Evolutionary conservation across 2,113 vertebrate genomes (phyloP).

Genomic region (Sander lucioperca): DNA sequence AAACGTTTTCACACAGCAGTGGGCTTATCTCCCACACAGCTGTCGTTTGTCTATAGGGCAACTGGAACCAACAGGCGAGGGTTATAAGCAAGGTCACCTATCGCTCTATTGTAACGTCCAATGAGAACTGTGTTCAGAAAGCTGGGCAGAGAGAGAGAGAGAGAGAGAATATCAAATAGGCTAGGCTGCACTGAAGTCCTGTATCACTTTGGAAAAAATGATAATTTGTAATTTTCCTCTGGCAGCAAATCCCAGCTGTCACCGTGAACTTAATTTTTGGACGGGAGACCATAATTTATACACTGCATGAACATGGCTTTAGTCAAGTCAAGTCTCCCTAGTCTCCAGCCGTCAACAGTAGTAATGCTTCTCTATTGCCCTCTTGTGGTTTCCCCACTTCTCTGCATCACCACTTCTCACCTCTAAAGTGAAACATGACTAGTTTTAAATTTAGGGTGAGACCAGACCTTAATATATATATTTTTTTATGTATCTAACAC

Average conservation of each 20-base stretch:
- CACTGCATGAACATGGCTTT: not conserved
- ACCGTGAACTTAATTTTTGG: slow-evolving; percentile 5
- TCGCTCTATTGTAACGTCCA: slow-evolving; percentile 11
- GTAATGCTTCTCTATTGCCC: slow-evolving; percentile 50
- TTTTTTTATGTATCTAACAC: not conserved
- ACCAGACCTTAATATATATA: not conserved
- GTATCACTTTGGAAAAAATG: slow-evolving; percentile 37
- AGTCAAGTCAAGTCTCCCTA: not conserved
- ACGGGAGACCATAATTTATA: slow-evolving; percentile 1
- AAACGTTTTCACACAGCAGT: slow-evolving; percentile 49
- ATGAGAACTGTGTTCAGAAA: slow-evolving; percentile 21
- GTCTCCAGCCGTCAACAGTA: not conserved
- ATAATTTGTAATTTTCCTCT: slow-evolving; percentile 29
- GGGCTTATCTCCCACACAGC: slow-evolving; percentile 52
- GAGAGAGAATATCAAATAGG: not conserved
- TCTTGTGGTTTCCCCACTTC: slow-evolving; percentile 40
- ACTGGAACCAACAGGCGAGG: slow-evolving; percentile 26
- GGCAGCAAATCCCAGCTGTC: slow-evolving; percentile 13
- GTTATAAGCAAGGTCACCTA: slow-evolving; percentile 66
- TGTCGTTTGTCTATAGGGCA: slow-evolving; percentile 50
- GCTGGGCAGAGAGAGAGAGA: slow-evolving; percentile 1
- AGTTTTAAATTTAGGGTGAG: not conserved
- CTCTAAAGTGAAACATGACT: not conserved
- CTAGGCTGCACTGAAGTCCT: not conserved
- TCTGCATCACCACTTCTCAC: not conserved